Evolutionary conservation across 2,797 vertebrate species (phyloP).

Genomic region (Crenuchus spilurus): DNA sequence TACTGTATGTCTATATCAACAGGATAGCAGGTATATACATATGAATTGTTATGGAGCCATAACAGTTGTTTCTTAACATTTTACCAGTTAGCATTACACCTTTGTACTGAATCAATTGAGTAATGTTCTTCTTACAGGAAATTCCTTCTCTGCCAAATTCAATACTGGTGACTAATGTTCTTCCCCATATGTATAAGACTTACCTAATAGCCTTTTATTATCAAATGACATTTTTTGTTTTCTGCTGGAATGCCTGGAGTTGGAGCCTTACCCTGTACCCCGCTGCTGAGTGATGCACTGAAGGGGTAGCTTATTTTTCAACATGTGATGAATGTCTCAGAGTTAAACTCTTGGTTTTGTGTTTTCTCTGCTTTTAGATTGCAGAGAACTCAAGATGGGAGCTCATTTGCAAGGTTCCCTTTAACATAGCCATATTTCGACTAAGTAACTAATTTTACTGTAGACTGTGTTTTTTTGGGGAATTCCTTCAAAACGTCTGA

Average conservation of each 20-base stretch:
- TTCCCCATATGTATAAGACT: neutral
- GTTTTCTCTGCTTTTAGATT: neutral
- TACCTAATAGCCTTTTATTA: neutral
- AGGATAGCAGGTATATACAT: neutral
- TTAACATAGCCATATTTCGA: too few relatives aligned
- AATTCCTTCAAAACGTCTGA: too few relatives aligned
- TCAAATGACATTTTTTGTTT: neutral
- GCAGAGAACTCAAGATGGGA: too few relatives aligned
- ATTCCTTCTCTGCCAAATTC: neutral
- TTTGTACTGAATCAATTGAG: neutral
- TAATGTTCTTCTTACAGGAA: neutral
- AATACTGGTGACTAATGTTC: neutral
- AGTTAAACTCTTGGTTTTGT: neutral
- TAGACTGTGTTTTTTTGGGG: too few relatives aligned
- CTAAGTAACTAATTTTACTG: too few relatives aligned
- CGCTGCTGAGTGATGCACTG: neutral
- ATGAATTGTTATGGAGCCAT: neutral
- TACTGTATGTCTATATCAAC: neutral
- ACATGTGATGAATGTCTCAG: neutral
- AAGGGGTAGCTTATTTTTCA: neutral
- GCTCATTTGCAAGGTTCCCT: too few relatives aligned
- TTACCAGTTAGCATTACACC: too few relatives aligned
- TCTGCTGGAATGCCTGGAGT: neutral
- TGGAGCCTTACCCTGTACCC: neutral
- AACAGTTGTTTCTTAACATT: too few relatives aligned